A percentile compares a stretch with the other conserved stretches of the same genome.
These are phyloP conservation scores for zebrafish (Danio rerio) DNA, from an alignment of 2,113 vertebrate species.

Conservation along the genomic window GRCz12tu NC_133191.1:42169001-42169500, in stretches of 20 bases:
- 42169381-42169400: background rate
- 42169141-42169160: constrained; percentile 71
- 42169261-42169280: background rate
- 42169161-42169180: constrained; percentile 72
- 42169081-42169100: constrained; percentile 63
- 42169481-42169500: constrained; percentile 29
- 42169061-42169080: constrained; percentile 49
- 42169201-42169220: constrained; percentile 18
- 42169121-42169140: constrained; percentile 53
- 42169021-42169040: constrained; percentile 62
- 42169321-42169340: background rate
- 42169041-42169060: constrained; percentile 54
- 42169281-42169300: background rate
- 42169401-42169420: constrained; percentile 5
- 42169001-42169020: constrained; percentile 66
- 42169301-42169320: background rate
- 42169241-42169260: constrained; percentile 12
- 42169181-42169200: constrained; percentile 54
- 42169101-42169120: constrained; percentile 56
- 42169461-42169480: constrained; percentile 21
- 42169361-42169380: constrained; percentile 33
- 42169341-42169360: background rate
- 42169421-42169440: constrained; percentile 31
- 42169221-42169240: constrained; percentile 9
- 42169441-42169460: constrained; percentile 28